Evolutionary conservation across 1,140 invertebrate genomes (phyloP).

Genomic region (Lethrus apterus): DNA sequence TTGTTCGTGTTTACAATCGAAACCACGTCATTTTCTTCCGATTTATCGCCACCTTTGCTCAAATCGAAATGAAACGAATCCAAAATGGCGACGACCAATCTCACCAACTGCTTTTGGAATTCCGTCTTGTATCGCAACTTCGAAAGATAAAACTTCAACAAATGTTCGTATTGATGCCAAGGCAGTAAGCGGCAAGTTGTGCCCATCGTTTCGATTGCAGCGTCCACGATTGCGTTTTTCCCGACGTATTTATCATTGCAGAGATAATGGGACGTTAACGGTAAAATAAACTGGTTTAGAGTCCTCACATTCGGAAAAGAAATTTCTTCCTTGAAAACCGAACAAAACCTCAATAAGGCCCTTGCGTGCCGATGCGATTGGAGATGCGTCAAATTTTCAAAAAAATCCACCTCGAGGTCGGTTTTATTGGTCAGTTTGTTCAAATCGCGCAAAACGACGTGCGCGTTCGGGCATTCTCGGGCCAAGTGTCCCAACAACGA

Average conservation of each 20-base stretch:
- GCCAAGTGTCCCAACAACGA: constrained; percentile 65
- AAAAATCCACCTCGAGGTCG: constrained; percentile 87
- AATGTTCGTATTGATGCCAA: constrained; percentile 79
- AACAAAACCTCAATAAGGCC: constrained; percentile 65
- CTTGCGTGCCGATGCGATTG: constrained; percentile 75
- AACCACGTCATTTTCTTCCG: too few relatives aligned
- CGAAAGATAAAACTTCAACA: constrained; percentile 72
- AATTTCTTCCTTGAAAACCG: constrained; percentile 48
- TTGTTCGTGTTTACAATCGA: too few relatives aligned
- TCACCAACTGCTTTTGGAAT: constrained; percentile 75
- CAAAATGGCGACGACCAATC: constrained; percentile 74
- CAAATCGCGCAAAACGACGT: constrained; percentile 71
- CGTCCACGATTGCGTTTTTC: constrained; percentile 77
- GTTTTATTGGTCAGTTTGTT: constrained; percentile 57
- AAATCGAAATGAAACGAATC: constrained; percentile 93
- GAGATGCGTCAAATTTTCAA: constrained; percentile 84
- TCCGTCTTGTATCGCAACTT: constrained; percentile 62
- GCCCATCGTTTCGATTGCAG: constrained; percentile 68
- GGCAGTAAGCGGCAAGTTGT: constrained; percentile 68
- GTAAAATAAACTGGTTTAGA: constrained; percentile 77
- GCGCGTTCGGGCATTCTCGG: constrained; percentile 58
- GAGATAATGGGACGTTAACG: constrained; percentile 73
- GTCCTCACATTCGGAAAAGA: constrained; percentile 58
- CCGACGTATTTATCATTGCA: constrained; percentile 66
- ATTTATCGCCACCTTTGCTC: constrained; percentile 47